A percentile compares a stretch with the other conserved stretches of the same genome.
These are phyloP conservation scores for Pygmarrhopalites habei DNA, from an alignment of 1,140 invertebrate genomes.

Conservation along the genomic window DNA sequence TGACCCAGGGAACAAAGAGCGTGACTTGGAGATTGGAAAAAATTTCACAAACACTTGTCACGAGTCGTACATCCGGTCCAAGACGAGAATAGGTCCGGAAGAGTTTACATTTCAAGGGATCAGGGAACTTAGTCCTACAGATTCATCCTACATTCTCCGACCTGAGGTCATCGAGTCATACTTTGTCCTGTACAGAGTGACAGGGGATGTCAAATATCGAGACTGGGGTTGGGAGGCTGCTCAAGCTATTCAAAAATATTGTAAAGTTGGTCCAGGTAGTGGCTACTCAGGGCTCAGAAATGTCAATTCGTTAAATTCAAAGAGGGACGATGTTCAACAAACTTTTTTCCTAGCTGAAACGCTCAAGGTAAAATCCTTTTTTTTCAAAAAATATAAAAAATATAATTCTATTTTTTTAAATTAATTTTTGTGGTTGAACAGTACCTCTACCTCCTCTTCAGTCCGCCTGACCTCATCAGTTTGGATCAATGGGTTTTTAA, in stretches of 20 bases:
- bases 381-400: too few relatives aligned
- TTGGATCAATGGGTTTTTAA: too few relatives aligned
- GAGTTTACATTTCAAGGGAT: too few relatives aligned
- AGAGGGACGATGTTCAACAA: conserved; percentile 94
- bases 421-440: too few relatives aligned
- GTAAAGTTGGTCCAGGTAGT: conserved; percentile 43
- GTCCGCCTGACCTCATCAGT: too few relatives aligned
- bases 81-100: conserved; percentile 11
- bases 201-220: too few relatives aligned
- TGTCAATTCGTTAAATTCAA: conserved; percentile 73
- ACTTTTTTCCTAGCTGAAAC: conserved; percentile 98
- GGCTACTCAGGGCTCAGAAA: conserved; percentile 91
- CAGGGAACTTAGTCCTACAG: too few relatives aligned
- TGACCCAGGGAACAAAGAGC: not conserved
- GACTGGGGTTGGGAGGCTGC: conserved; percentile 48
- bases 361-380: too few relatives aligned
- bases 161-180: conserved; percentile 60
- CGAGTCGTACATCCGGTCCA: conserved; percentile 34
- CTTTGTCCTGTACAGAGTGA: conserved; percentile 56
- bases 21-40: conserved; percentile 31
- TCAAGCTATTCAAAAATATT: conserved; percentile 55
- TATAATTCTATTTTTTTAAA: too few relatives aligned
- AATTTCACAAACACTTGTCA: conserved; percentile 39
- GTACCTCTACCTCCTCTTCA: too few relatives aligned
- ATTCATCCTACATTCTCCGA: conserved; percentile 57